Base-by-base conservation (phyloP, 2,113 vertebrate species). In the Macquaria australasica region DNA sequence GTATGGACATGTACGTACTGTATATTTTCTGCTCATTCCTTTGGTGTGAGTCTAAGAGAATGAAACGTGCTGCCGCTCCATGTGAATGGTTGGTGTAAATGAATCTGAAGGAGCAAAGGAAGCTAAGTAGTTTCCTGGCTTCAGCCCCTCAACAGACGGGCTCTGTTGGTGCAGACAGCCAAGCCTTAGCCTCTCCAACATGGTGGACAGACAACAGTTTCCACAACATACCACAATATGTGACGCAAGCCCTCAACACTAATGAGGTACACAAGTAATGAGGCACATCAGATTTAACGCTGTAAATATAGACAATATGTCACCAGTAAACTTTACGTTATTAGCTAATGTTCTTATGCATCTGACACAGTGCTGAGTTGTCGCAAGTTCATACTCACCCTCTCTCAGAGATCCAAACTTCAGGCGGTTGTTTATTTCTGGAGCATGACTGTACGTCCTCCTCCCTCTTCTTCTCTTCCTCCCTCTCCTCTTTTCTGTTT, bases 351-450 rank as follows among this genome's bases (percentile, higher is more conserved):
- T 56, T 69, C 8, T 58, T n/a, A 23, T 23, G 18, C 6, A 37
- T 31, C 60, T 45, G 28, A 16, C 23, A 16, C 23, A 41, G 41
- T 16, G 28, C 23, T 53, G 28, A 73, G 48, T 34, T 23, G n/a
- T 60, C 18, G 39, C 23, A 6, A 8, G 20, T 34, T 59, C 20
- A 55, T 67, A 94, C 97, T 98, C 95, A 99, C 98, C 96, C 96
- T 94, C 96, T 96, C 92, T 98, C 96, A 85, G 97, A 96, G 92
- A 96, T 97, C 95, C 96, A 96, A 87, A 96, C 95, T 93, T 96
- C 95, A 50, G 94, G 91, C 0, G 96, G 95, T 90, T 96, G 96
- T 87, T 94, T 94, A 92, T 93, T 92, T 91, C 96, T 97, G 91
- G 95, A 96, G 86, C 95, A 79, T 64, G 94, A 93, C 28, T 93